These are phyloP conservation scores for Pogonomyrmex californicus DNA, from an alignment of 1,140 invertebrate species.

Conservation along the genomic window DNA sequence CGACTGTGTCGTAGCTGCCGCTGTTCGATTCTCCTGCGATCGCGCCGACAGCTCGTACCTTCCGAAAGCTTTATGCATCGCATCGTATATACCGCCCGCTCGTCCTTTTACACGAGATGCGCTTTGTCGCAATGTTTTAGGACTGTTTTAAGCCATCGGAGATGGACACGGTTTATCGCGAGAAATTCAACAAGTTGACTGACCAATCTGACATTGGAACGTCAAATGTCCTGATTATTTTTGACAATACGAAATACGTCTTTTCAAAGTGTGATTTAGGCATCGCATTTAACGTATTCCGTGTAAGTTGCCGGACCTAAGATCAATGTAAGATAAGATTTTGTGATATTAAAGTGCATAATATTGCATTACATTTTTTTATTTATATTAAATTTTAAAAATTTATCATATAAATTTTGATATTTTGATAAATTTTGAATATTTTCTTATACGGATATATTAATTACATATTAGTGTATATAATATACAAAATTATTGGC, in stretches of 20 bases:
- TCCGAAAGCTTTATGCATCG: constrained; percentile 49
- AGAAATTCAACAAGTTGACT: constrained; percentile 64
- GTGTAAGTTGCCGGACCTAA: not conserved
- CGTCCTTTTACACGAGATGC: constrained; percentile 29
- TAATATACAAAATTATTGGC: not conserved
- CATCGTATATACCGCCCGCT: not conserved
- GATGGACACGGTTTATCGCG: constrained; percentile 30
- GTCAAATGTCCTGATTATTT: constrained; percentile 40
- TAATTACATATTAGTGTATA: not conserved
- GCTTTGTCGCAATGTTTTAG: constrained; percentile 27
- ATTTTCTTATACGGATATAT: not conserved
- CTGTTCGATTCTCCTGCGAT: constrained; percentile 64
- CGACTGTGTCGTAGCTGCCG: constrained; percentile 72
- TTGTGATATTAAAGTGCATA: not conserved
- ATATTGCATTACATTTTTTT: not conserved
- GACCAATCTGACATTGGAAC: not conserved
- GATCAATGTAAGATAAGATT: not conserved
- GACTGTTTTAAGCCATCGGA: constrained; percentile 28
- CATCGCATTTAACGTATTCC: not conserved
- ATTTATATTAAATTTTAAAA: constrained; percentile 15
- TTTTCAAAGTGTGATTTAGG: not conserved
- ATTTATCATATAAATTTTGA: not conserved
- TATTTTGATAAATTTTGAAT: not conserved
- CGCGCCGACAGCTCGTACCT: constrained; percentile 55
- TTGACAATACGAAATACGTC: not conserved